Evolutionary conservation across 64 coral and sea anemone genomes (phyloP).

Genomic region (Catalaphyllia jardinei): DNA sequence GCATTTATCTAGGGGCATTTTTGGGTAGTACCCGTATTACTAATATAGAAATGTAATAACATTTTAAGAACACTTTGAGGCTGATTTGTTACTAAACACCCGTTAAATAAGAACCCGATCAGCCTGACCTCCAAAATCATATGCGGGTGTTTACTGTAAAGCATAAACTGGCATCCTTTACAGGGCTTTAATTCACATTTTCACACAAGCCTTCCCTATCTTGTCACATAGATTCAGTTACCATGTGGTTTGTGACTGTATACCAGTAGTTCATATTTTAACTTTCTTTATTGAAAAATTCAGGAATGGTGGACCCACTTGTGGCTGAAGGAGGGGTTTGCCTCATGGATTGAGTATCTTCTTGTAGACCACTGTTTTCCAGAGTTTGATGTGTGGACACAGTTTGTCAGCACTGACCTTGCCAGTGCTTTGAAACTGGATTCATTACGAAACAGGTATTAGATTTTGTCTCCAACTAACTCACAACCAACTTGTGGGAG

Average conservation of each 20-base stretch:
- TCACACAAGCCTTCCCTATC: too few relatives aligned
- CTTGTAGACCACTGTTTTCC: conserved; percentile 92
- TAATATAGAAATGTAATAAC: too few relatives aligned
- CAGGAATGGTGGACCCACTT: conserved; percentile 99
- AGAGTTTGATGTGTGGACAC: conserved; percentile 94
- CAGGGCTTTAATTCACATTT: too few relatives aligned
- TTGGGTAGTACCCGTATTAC: too few relatives aligned
- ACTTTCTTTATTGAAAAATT: not conserved
- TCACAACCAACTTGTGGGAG: not conserved
- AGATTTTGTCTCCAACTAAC: not conserved
- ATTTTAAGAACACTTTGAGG: too few relatives aligned
- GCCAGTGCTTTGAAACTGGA: conserved; percentile 77
- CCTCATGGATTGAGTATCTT: conserved; percentile 91
- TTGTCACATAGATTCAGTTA: too few relatives aligned
- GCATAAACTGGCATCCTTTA: too few relatives aligned
- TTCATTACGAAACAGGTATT: conserved; percentile 87
- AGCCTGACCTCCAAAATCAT: too few relatives aligned
- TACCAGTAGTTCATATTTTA: not conserved
- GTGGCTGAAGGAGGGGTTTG: conserved; percentile 97
- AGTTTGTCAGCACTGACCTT: conserved; percentile 94
- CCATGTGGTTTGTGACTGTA: not conserved
- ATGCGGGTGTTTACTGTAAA: too few relatives aligned
- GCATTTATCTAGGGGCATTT: too few relatives aligned
- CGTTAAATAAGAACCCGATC: too few relatives aligned
- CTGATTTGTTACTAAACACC: too few relatives aligned